phyloP scores from a whole-genome alignment of 1,140 invertebrate species.

The Copidosoma floridanum region DNA sequence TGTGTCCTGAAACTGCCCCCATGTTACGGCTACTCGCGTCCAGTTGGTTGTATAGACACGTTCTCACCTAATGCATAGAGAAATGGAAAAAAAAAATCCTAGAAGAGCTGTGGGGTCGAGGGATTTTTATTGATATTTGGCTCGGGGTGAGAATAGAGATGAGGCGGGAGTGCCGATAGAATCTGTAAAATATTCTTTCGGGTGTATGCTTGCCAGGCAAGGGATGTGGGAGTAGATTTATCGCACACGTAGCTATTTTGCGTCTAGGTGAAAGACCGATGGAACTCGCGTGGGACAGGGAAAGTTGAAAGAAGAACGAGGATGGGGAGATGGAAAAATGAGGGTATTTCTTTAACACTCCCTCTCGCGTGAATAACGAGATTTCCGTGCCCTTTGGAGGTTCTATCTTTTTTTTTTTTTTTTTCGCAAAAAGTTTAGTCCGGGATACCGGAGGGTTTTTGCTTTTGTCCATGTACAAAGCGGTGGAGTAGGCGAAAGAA shows the following conservation, averaged over 20 bases:
- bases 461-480: too few species aligned
- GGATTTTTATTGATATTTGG: constrained; percentile 1
- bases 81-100: too few species aligned
- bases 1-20: too few species aligned
- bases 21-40: too few species aligned
- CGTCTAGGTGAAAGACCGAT: not conserved
- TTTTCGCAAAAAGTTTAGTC: too few species aligned
- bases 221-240: constrained; percentile 36
- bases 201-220: too few species aligned
- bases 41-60: too few species aligned
- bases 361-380: constrained; percentile 8
- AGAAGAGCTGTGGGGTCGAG: not conserved
- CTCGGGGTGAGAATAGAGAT: not conserved
- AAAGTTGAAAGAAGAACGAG: not conserved
- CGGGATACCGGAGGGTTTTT: too few species aligned
- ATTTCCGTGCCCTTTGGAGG: not conserved
- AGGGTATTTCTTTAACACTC: too few species aligned
- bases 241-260: constrained; percentile 4
- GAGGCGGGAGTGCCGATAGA: not conserved
- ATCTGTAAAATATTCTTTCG: constrained; percentile 14
- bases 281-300: not conserved
- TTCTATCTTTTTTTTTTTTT: not conserved
- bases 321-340: constrained; percentile 4
- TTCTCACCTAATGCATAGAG: too few species aligned
- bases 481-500: too few species aligned